Conservation (phyloP, 2,888 invertebrate species). For the Dastarcus helophoroides region DNA sequence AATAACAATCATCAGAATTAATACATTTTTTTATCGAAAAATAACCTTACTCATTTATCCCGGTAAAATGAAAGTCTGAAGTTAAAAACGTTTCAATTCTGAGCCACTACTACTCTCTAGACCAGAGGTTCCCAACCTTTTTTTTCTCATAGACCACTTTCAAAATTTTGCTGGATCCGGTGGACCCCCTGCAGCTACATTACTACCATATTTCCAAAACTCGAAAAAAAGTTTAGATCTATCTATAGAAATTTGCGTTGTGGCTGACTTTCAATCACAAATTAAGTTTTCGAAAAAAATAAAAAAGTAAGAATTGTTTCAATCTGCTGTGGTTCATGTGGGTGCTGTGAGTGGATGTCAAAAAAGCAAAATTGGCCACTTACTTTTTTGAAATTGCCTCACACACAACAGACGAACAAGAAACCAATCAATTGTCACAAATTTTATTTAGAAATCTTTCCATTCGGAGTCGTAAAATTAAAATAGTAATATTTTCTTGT, state of each 20-base stretch:
- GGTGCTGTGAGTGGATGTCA: slow-evolving; percentile 7
- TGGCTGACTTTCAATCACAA: slow-evolving; percentile 5
- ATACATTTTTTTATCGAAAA: no score
- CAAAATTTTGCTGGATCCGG: slow-evolving; percentile 6
- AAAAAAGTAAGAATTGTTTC: slow-evolving; percentile 4
- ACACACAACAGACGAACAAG: no score
- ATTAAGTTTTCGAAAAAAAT: slow-evolving; percentile 7
- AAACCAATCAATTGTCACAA: slow-evolving; percentile 5
- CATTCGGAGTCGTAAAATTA: slow-evolving; percentile 2
- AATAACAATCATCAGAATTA: no score
- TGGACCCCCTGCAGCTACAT: slow-evolving; percentile 7
- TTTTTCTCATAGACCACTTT: slow-evolving; percentile 1
- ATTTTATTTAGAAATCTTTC: slow-evolving; percentile 3
- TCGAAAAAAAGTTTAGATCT: slow-evolving; percentile 4
- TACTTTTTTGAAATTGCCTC: no score
- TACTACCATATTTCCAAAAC: slow-evolving; percentile 5
- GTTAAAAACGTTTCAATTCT: no score
- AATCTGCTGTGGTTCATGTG: no score
- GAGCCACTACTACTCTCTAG: no score
- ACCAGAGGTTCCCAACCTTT: slow-evolving; percentile 1
- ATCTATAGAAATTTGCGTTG: slow-evolving; percentile 5
- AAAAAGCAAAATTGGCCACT: slow-evolving; percentile 5
- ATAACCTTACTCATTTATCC: no score
- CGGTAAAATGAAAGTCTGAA: no score
- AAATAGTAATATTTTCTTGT: slow-evolving; percentile 2